Conservation (phyloP, 2,113 vertebrate genomes). For the Hylia prasina region DNA sequence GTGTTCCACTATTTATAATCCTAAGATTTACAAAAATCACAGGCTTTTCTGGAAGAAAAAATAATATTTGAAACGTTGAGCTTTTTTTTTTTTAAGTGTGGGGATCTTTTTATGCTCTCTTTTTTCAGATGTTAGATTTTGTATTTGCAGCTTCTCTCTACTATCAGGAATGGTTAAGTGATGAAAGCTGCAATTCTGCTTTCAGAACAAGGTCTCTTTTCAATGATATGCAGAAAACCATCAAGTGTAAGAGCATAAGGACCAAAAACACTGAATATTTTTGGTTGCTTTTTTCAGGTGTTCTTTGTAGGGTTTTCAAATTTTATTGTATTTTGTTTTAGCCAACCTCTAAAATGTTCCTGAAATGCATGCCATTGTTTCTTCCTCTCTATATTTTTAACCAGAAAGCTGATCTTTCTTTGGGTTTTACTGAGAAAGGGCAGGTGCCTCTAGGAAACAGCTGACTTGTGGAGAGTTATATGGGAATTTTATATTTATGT, state of each 20-base stretch:
- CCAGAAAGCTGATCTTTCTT: neutral
- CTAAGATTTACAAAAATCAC: neutral
- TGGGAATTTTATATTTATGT: fast-evolving
- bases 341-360: neutral
- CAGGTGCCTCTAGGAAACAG: neutral
- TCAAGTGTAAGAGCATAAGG: neutral
- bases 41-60: neutral
- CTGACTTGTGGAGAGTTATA: neutral
- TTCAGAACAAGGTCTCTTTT: neutral
- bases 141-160: neutral
- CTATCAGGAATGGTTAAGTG: neutral
- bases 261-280: neutral
- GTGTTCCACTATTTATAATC: neutral
- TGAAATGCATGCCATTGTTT: neutral
- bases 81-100: neutral
- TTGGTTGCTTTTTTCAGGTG: neutral
- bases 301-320: neutral
- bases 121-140: neutral
- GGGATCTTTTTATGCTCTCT: neutral
- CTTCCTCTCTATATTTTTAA: neutral
- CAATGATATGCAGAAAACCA: neutral
- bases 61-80: neutral
- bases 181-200: neutral
- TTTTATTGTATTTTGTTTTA: neutral
- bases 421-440: neutral